These are phyloP conservation scores for Bombus waltoni DNA, from an alignment of 1,140 invertebrate species.

Conservation along the genomic window DNA sequence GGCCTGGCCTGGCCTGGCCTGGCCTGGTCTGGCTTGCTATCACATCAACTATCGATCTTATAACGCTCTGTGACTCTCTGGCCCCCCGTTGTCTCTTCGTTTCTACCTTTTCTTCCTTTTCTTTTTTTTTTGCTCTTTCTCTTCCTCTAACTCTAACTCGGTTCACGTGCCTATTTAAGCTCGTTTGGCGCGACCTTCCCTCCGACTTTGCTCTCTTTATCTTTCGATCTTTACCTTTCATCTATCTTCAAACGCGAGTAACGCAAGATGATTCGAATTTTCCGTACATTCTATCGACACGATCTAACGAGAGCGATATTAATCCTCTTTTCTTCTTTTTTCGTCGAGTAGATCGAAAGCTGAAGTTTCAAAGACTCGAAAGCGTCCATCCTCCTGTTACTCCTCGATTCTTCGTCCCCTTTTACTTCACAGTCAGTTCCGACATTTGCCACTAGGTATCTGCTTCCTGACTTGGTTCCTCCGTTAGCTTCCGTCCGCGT, in stretches of 20 bases:
- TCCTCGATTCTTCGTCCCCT: slow-evolving; percentile 44
- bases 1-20: slow-evolving; percentile 62
- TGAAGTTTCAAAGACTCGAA: not conserved
- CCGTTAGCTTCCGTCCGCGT: slow-evolving; percentile 53
- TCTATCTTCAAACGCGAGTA: not conserved
- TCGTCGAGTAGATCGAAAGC: not conserved
- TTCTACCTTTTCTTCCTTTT: slow-evolving; percentile 20
- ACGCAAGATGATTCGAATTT: not conserved
- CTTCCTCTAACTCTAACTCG: too few species aligned
- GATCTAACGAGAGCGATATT: not conserved
- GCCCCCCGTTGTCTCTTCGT: slow-evolving; percentile 27
- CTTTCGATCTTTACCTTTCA: too few species aligned
- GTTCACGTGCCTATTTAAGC: not conserved
- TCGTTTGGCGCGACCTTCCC: not conserved
- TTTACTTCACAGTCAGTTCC: slow-evolving; percentile 43
- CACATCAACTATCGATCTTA: slow-evolving; percentile 81
- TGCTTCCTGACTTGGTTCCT: slow-evolving; percentile 61
- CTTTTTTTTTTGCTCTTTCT: not conserved
- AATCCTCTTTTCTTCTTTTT: not conserved
- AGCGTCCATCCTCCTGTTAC: not conserved
- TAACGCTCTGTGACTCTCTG: slow-evolving; percentile 70
- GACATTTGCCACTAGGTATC: slow-evolving; percentile 51
- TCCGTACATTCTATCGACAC: not conserved
- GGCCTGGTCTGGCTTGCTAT: slow-evolving; percentile 74
- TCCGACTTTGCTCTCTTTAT: not conserved